Conservation (phyloP, 2,113 vertebrate genomes). For the Thryonomys swinderianus region DNA sequence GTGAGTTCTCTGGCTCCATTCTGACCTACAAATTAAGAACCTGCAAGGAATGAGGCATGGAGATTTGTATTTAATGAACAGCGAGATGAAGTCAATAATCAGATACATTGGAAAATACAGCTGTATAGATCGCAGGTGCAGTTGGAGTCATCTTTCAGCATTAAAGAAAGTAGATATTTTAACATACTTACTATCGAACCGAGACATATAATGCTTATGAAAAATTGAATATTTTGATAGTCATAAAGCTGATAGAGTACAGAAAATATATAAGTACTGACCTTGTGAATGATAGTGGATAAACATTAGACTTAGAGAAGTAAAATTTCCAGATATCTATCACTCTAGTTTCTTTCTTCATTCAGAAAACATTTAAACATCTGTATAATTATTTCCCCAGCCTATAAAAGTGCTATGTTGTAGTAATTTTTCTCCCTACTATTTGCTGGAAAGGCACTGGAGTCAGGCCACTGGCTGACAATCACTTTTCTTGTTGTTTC, state of each 20-base stretch:
- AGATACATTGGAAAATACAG: neutral
- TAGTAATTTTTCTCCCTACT: neutral
- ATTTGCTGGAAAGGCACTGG: neutral
- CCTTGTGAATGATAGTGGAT: neutral
- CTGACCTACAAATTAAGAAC: neutral
- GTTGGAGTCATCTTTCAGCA: neutral
- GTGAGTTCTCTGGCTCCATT: neutral
- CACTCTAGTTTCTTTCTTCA: neutral
- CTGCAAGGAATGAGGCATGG: neutral
- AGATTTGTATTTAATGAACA: neutral
- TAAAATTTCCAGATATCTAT: conserved; percentile 2
- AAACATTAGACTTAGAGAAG: conserved; percentile 12
- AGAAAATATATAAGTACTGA: neutral
- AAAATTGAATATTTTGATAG: neutral
- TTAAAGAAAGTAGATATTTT: conserved; percentile 3
- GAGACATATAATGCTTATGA: neutral
- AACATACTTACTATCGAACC: neutral
- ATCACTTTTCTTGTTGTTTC: neutral
- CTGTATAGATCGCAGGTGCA: neutral
- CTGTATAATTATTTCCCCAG: neutral
- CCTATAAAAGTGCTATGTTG: neutral
- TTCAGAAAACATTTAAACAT: conserved; percentile 18
- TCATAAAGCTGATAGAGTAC: neutral
- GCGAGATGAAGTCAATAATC: neutral
- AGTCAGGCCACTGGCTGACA: neutral